Evolutionary conservation across 2,888 invertebrate genomes (phyloP), one percentile per base, ranked within the genome.

Genomic region (Zelleria hepariella): DNA sequence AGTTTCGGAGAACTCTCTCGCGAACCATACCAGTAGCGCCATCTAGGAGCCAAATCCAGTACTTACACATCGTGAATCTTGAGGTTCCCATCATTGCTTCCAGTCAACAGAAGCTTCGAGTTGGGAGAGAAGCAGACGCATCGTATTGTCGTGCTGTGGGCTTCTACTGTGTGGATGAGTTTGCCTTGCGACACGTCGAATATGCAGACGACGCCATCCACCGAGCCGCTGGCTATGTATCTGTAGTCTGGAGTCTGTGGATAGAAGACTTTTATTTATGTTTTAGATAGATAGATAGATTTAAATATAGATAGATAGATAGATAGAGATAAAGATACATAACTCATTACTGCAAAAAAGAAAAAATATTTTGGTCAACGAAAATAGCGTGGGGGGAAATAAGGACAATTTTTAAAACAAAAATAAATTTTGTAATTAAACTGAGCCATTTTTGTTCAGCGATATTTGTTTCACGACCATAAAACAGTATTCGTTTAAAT

Each of bases 21-120:
- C n/a, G n/a, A n/a, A n/a, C n/a, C 10, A 15, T 15, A 42, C 32
- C 4, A 15, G 5, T 42, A 10, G 15, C 32, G 10, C 32, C 32
- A 42, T 42, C 32, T 42, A 42, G 15, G 2, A 15, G 32, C 32
- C 1, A 42, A 15, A 10, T 10, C 32, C 15, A 15, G 32, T 66
- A 91, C 95, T 92, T 90, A 98, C 96, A 97, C 94, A 80, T 97
- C 95, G 78, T 96, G 98, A 20, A 98, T 86, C 77, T 98, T 98
- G 87, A 98, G 95, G 72, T 94, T 94, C 7, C 96, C 95, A 80
- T 99, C 98, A 79, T 97, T 96, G 0, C 98, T 98, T 0, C 95
- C 97, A 0, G 98, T 97, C 10, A 97, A 89, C 0, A 99, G 84
- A 58, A 96, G 87, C 68, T 95, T 94, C 0, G 97, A 97, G 77